A percentile compares a stretch with the other conserved stretches of the same genome.
Conservation (phyloP, 2,888 invertebrate species). For the Tillus elongatus region DNA sequence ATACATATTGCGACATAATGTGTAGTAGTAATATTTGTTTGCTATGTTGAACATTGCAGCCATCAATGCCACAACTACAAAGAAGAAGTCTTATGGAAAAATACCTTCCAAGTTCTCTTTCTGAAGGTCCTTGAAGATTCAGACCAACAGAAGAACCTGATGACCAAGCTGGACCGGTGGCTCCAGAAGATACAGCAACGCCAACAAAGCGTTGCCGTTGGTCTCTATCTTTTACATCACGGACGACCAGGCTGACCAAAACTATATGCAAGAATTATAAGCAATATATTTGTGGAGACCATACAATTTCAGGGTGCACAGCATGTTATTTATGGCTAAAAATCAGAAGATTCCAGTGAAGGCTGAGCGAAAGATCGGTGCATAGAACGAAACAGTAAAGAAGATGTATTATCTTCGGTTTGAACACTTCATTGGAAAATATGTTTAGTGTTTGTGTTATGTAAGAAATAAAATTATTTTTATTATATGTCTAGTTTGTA, state of each 20-base stretch:
- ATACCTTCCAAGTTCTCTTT: constrained; percentile 5
- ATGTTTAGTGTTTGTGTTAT: background rate
- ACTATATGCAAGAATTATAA: constrained; percentile 9
- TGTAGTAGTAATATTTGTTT: too few species aligned
- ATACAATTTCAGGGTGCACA: constrained; percentile 7
- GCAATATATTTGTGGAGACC: constrained; percentile 6
- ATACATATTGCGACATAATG: too few species aligned
- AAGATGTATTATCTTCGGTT: background rate
- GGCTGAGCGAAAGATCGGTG: constrained; percentile 1
- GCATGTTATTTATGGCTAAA: constrained; percentile 6
- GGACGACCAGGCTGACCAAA: constrained; percentile 6
- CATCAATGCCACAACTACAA: too few species aligned
- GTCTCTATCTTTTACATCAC: constrained; percentile 6
- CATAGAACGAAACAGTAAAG: background rate
- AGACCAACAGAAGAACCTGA: constrained; percentile 8
- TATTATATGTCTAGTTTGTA: background rate
- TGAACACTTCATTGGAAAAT: constrained; percentile 5
- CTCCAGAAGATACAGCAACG: constrained; percentile 5
- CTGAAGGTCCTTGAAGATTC: constrained; percentile 8
- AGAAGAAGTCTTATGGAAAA: constrained; percentile 5
- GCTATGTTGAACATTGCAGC: too few species aligned
- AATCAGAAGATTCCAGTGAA: constrained; percentile 3
- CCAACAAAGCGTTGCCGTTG: constrained; percentile 8
- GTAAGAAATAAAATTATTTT: too few species aligned
- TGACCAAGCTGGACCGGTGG: constrained; percentile 5